Conservation (phyloP, 2,888 invertebrate species). For the Linhomoeus sp. region DNA sequence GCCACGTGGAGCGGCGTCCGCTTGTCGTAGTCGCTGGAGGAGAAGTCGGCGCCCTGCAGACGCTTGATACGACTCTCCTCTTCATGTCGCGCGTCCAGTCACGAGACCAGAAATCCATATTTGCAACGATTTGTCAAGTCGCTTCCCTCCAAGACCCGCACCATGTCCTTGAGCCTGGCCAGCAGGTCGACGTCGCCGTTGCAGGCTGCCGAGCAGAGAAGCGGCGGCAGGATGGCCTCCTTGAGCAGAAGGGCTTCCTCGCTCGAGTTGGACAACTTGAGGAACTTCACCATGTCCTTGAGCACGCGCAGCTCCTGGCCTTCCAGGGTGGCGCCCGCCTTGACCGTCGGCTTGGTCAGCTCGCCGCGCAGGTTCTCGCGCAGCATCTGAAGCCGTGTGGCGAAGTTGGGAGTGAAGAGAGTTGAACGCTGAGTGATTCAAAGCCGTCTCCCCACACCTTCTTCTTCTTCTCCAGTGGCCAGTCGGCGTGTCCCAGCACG, state of each 20-base stretch:
- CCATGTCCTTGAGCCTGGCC: conserved; percentile 15
- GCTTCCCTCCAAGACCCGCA: no score
- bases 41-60: conserved; percentile 53
- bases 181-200: conserved; percentile 20
- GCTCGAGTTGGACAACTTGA: conserved; percentile 11
- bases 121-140: no score
- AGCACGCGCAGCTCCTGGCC: conserved; percentile 11
- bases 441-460: no score
- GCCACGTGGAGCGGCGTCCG: conserved; percentile 63
- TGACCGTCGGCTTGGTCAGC: conserved; percentile 37
- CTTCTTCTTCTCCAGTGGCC: conserved; percentile 29
- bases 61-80: no score
- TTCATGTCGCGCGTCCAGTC: no score
- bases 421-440: no score
- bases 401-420: background rate
- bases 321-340: background rate
- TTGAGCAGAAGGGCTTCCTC: conserved; percentile 10
- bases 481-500: conserved; percentile 52
- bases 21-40: conserved; percentile 49
- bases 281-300: conserved; percentile 15
- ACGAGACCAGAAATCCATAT: no score
- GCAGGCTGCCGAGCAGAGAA: conserved; percentile 45
- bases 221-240: conserved; percentile 46
- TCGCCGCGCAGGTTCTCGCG: conserved; percentile 54
- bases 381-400: conserved; percentile 43